Percentiles rank a stretch among this genome's conserved stretches.
Evolutionary conservation across 2,113 vertebrate genomes (phyloP).

Genomic region (Tenrec ecaudatus): DNA sequence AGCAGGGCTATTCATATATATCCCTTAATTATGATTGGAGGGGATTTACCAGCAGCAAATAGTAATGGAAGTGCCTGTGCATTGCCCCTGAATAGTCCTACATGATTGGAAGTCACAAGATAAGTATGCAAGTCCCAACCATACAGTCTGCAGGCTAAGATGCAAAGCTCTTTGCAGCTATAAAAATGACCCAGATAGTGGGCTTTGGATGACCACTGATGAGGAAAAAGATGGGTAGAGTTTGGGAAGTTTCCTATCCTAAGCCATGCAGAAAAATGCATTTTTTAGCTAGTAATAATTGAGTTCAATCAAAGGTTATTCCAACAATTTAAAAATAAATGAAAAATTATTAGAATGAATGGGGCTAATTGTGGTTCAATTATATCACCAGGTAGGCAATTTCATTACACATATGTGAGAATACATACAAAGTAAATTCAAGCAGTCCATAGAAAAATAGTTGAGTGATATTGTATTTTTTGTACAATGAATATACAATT

Average conservation of each 20-base stretch:
- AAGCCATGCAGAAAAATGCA: neutral
- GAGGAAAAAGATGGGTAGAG: neutral
- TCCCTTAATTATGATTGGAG: too few species aligned
- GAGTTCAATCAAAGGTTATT: constrained; percentile 3
- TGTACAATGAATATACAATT: too few species aligned
- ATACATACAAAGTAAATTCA: too few species aligned
- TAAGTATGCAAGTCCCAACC: neutral
- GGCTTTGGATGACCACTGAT: too few species aligned
- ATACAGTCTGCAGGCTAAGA: neutral
- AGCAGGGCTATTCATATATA: too few species aligned
- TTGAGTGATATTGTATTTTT: too few species aligned
- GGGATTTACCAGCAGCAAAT: too few species aligned
- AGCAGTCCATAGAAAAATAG: too few species aligned
- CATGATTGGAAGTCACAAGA: neutral
- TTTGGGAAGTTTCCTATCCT: constrained; percentile 1
- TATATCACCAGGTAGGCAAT: neutral
- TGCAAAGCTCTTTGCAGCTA: neutral
- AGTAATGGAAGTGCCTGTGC: neutral
- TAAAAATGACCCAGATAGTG: neutral
- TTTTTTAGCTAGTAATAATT: neutral
- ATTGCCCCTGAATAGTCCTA: neutral
- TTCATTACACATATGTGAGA: neutral
- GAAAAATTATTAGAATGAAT: constrained; percentile 24
- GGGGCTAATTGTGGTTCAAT: neutral
- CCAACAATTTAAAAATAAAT: constrained; percentile 17